Evolutionary conservation across 2,113 vertebrate genomes (phyloP).

Genomic region (Thunnus thynnus): DNA sequence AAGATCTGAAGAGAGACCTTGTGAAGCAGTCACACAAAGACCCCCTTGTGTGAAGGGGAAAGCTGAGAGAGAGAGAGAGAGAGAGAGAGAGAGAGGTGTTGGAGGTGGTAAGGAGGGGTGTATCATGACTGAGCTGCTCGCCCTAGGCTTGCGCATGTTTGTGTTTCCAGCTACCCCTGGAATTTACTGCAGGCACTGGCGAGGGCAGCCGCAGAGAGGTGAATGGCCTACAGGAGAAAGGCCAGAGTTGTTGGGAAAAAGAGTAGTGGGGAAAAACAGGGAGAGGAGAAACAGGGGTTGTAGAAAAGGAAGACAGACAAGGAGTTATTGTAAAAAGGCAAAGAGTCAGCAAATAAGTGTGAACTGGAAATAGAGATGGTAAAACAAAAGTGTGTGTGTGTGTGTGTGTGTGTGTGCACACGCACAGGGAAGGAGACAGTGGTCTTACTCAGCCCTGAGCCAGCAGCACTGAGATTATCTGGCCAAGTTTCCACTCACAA

Average conservation of each 20-base stretch:
- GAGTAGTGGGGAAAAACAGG: constrained; percentile 30
- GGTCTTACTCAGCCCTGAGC: constrained; percentile 82
- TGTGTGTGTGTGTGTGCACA: constrained; percentile 24
- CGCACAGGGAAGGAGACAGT: constrained; percentile 69
- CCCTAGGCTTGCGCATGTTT: constrained; percentile 80
- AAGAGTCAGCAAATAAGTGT: constrained; percentile 71
- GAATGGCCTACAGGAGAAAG: constrained; percentile 76
- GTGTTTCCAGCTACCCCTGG: constrained; percentile 85
- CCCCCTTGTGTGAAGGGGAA: constrained; percentile 56
- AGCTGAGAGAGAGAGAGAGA: constrained; percentile 38
- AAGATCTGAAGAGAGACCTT: constrained; percentile 47
- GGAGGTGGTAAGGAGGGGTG: constrained; percentile 36
- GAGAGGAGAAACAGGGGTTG: constrained; percentile 30
- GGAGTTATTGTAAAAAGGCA: constrained; percentile 63
- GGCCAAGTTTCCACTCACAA: constrained; percentile 86
- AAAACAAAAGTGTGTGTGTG: constrained; percentile 53
- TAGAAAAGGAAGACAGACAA: constrained; percentile 49
- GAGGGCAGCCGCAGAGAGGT: constrained; percentile 72
- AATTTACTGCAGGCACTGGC: constrained; percentile 84
- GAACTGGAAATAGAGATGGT: constrained; percentile 70
- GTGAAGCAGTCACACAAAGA: constrained; percentile 61
- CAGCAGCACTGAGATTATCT: constrained; percentile 73
- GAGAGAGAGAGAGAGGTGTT: constrained; percentile 16
- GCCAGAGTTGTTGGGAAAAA: constrained; percentile 76
- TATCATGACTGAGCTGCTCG: constrained; percentile 56